Evolutionary conservation across 2,113 vertebrate genomes (phyloP).

Genomic region (Corythoichthys haematopterus): DNA sequence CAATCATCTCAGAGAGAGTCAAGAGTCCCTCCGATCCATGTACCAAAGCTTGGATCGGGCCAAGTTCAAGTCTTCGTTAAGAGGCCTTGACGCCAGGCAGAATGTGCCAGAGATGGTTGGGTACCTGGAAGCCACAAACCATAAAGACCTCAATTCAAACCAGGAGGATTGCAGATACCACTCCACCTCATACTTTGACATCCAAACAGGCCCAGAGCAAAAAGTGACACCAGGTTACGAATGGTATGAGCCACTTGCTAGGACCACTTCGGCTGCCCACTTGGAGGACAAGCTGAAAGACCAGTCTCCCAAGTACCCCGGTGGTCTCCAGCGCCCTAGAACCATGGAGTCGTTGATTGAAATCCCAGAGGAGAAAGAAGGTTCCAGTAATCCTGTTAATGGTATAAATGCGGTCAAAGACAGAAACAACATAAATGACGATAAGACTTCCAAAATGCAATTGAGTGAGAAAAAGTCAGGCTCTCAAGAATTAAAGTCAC

Average conservation of each 20-base stretch:
- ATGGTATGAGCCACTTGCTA: slow-evolving; percentile 50
- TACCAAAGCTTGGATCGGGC: slow-evolving; percentile 57
- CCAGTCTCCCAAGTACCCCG: slow-evolving; percentile 66
- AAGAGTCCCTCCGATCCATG: slow-evolving; percentile 53
- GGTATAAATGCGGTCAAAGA: slow-evolving; percentile 24
- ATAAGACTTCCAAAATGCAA: neutral
- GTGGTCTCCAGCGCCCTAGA: slow-evolving; percentile 74
- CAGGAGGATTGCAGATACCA: slow-evolving; percentile 45
- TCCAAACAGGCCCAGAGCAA: slow-evolving; percentile 44
- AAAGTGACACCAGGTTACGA: neutral
- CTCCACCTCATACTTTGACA: slow-evolving; percentile 48
- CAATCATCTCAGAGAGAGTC: slow-evolving; percentile 51
- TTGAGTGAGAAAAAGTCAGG: slow-evolving; percentile 3
- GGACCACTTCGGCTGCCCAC: slow-evolving; percentile 71
- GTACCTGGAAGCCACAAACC: slow-evolving; percentile 55
- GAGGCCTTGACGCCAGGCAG: slow-evolving; percentile 65
- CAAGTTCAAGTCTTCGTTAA: slow-evolving; percentile 13
- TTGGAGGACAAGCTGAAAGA: slow-evolving; percentile 67
- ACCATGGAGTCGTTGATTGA: slow-evolving; percentile 78
- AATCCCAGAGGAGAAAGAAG: slow-evolving; percentile 85
- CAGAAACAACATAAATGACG: neutral
- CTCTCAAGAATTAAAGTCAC: slow-evolving; percentile 21
- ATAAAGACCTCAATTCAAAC: slow-evolving; percentile 59
- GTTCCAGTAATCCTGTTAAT: slow-evolving; percentile 73
- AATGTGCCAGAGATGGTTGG: slow-evolving; percentile 65